Base-by-base conservation (phyloP, 2,888 invertebrate genomes). In the Cerastoderma edule region DNA sequence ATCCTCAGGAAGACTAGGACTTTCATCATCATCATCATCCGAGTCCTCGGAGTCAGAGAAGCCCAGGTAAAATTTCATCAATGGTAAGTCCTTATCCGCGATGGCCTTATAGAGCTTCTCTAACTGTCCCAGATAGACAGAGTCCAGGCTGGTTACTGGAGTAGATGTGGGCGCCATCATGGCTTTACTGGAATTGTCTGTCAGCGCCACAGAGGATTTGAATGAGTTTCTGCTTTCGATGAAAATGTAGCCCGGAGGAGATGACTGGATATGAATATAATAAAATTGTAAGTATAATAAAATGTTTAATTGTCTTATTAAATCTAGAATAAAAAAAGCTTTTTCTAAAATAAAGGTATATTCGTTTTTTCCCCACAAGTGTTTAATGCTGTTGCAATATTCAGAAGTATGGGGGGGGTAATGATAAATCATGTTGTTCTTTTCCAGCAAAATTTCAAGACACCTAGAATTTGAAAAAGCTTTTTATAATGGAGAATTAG, bases 51-150 rank as follows among this genome's bases (percentile, higher is more conserved):
- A 71, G 13, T 80, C 82, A 19, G 76, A 72, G 84, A 89, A 88
- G 13, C 90, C 90, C 30, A 91, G 83, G 72, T 89, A 88, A 77
- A 84, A 90, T 68, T 89, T 87, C 16, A 89, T 88, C 89, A 92
- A 83, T 65, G 88, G 87, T 24, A 89, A 77, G 74, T 92, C 92
- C 22, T 88, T 89, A 73, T 89, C 86, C 27, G 86, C 86, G 13
- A 91, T 89, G 54, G 90, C 90, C 54, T 88, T 89, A 66, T 90
- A 89, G 46, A 92, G 80, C 69, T 88, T 88, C 35, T 90, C 89
- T 32, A 81, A 76, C 73, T 87, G 84, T 50, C 67, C 75, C 27
- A 80, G 69, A 28, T 83, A 78, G 19, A 63, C 74, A 33, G 80
- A 80, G 44, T 88, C 88, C 75, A 89, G 85, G 54, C 86, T 85